A percentile compares a stretch with the other conserved stretches of the same genome.
These are phyloP conservation scores for Oscheius sp. DNA, from an alignment of 2,888 invertebrate species.

Conservation along the genomic window DNA sequence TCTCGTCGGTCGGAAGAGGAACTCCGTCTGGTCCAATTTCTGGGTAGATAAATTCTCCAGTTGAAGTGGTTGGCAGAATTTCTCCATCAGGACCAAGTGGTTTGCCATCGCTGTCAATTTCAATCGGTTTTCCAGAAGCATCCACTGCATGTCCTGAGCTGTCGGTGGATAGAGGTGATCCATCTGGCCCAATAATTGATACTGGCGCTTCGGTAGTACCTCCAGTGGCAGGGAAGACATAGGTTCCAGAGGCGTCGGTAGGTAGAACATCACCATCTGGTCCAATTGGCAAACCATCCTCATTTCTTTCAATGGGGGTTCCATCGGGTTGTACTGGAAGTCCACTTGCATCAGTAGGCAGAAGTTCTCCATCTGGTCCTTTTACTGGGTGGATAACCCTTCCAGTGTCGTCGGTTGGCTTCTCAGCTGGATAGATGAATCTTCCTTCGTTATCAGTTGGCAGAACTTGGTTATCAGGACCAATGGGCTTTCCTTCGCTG, in stretches of 20 bases:
- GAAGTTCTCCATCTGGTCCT: conserved; percentile 45
- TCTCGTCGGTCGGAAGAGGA: conserved; percentile 41
- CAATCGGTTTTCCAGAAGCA: conserved; percentile 39
- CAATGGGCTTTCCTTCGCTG: conserved; percentile 41
- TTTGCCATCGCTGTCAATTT: conserved; percentile 55
- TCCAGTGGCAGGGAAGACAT: too few relatives aligned
- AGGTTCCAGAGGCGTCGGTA: conserved; percentile 61
- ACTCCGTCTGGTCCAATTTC: conserved; percentile 41
- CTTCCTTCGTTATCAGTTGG: conserved; percentile 26
- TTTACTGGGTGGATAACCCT: conserved; percentile 54
- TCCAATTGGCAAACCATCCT: conserved; percentile 56
- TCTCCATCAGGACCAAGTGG: conserved; percentile 43
- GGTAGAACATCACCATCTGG: conserved; percentile 60
- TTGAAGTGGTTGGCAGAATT: conserved; percentile 38
- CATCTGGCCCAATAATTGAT: conserved; percentile 40
- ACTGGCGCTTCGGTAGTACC: too few relatives aligned
- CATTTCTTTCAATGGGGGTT: conserved; percentile 50
- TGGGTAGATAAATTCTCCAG: conserved; percentile 36
- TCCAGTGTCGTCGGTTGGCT: conserved; percentile 37
- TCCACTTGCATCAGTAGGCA: conserved; percentile 54
- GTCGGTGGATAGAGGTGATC: conserved; percentile 42
- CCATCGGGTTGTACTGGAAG: conserved; percentile 55
- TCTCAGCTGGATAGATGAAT: conserved; percentile 41
- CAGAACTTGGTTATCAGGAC: conserved; percentile 41
- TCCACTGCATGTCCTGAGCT: conserved; percentile 45